A percentile compares a stretch with the other conserved stretches of the same genome.
Conservation (phyloP, 2,113 vertebrate genomes). For the Guaruba guarouba region DNA sequence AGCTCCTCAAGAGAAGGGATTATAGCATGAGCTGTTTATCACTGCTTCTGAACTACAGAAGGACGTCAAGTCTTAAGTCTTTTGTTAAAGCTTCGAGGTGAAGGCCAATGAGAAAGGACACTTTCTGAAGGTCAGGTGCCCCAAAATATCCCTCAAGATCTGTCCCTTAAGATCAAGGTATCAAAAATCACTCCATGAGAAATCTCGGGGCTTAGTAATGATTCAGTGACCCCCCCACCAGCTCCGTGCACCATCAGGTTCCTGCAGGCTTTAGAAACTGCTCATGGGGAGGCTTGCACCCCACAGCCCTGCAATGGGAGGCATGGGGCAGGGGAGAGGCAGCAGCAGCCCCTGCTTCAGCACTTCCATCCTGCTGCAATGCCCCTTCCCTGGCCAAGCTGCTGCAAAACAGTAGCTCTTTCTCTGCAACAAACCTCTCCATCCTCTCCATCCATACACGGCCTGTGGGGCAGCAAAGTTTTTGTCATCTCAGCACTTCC, state of each 20-base stretch:
- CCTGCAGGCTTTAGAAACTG: not conserved
- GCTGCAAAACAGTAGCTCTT: not conserved
- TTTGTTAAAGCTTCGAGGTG: not conserved
- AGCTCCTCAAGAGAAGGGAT: constrained; percentile 16
- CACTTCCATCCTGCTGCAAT: not conserved
- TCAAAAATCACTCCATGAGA: not conserved
- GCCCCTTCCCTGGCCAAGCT: accelerated
- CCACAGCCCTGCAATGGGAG: not conserved
- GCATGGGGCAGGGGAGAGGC: accelerated
- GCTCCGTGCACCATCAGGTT: accelerated
- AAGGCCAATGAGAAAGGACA: not conserved
- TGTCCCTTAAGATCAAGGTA: not conserved
- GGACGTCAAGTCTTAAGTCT: not conserved
- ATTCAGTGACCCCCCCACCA: accelerated
- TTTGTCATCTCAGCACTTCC: not conserved
- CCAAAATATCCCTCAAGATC: not conserved
- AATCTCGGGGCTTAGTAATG: not conserved
- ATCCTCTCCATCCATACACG: not conserved
- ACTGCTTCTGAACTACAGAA: not conserved
- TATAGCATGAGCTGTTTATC: constrained; percentile 18
- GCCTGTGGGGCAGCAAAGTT: not conserved
- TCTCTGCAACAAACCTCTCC: not conserved
- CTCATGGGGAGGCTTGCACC: not conserved
- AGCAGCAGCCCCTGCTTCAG: accelerated
- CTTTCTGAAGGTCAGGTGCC: not conserved